Evolutionary conservation across 2,113 vertebrate genomes (phyloP), one percentile per base, ranked within the genome.

Genomic region (Tragulus kanchil): DNA sequence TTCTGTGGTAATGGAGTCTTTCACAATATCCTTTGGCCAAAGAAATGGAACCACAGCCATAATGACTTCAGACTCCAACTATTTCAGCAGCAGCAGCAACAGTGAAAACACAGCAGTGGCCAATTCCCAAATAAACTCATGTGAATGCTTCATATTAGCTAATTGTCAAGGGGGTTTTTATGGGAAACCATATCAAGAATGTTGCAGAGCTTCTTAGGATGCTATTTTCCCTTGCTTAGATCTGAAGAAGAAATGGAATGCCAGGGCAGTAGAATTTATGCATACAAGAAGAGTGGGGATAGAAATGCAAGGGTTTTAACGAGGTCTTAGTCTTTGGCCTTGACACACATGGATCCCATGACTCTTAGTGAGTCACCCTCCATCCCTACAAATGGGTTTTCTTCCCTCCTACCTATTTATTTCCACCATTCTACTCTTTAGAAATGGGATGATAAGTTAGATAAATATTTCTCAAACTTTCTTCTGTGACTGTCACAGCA

Each of bases 101-200:
- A 90, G 85, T 28, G 42, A 90, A 95, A 96, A 97, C 94, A 96
- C 93, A 84, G 69, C 52, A 26, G 11, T 16, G 0, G 91, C 95
- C 95, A 97, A 83, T 89, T 97, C 96, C 96, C 78, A 97, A 90
- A 86, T 83, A 95, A 97, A 94, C 59, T 50, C 95, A 61, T 89
- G 93, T 95, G 95, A 96, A 93, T 69, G 86, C 93, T 97, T 92
- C 95, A 0, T 73, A 58, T 93, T 88, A 96, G 64, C 86, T 93
- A 62, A 97, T 90, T 94, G 90, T 78, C 86, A 45, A 56, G 31
- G 71, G 65, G 48, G n/a, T 84, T 89, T 87, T 85, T 95, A 92
- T 96, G 95, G 77, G 89, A 97, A 98, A 96, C 50, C 71, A 21
- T 93, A 78, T 56, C 67, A 93, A 89, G 84, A 94, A 90, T 93